phyloP scores from a whole-genome alignment of 2,888 invertebrate genomes.

The Chymomyza fuscimana region DNA sequence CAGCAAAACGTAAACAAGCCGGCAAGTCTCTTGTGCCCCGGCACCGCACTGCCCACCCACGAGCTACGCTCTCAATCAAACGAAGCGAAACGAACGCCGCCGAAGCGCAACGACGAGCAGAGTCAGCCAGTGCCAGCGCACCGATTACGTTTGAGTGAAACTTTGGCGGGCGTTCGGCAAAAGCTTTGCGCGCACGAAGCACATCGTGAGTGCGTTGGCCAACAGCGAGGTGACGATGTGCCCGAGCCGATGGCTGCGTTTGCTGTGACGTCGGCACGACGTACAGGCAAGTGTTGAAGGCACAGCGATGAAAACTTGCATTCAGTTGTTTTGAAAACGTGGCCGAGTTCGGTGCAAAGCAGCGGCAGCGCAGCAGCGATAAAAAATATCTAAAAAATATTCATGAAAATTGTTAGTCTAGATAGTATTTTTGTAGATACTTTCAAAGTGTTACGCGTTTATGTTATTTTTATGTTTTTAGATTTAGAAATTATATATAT shows the following conservation, averaged over 20 bases:
- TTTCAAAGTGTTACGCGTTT: constrained; percentile 8
- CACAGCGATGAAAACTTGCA: constrained; percentile 51
- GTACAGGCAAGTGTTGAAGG: constrained; percentile 55
- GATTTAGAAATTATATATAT: neutral
- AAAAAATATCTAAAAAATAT: neutral
- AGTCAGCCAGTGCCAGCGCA: constrained; percentile 22
- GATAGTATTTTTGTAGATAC: constrained; percentile 9
- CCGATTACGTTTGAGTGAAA: constrained; percentile 45
- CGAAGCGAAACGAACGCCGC: constrained; percentile 15
- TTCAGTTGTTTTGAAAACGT: constrained; percentile 74
- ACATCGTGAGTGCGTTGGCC: neutral
- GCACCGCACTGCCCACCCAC: neutral
- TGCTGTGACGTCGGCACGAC: constrained; percentile 24
- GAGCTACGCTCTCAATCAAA: too few relatives aligned
- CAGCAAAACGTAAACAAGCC: constrained; percentile 59
- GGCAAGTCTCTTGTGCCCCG: constrained; percentile 16
- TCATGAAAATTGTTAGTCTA: neutral
- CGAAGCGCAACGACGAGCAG: constrained; percentile 21
- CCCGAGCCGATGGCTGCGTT: neutral
- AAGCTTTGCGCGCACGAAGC: constrained; percentile 45
- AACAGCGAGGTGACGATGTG: neutral
- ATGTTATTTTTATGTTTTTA: constrained; percentile 5
- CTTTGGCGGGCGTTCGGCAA: constrained; percentile 37
- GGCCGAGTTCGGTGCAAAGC: constrained; percentile 58
- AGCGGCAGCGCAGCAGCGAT: neutral